phyloP scores from a whole-genome alignment of 2,113 vertebrate species.

The Microtus montanus region DNA sequence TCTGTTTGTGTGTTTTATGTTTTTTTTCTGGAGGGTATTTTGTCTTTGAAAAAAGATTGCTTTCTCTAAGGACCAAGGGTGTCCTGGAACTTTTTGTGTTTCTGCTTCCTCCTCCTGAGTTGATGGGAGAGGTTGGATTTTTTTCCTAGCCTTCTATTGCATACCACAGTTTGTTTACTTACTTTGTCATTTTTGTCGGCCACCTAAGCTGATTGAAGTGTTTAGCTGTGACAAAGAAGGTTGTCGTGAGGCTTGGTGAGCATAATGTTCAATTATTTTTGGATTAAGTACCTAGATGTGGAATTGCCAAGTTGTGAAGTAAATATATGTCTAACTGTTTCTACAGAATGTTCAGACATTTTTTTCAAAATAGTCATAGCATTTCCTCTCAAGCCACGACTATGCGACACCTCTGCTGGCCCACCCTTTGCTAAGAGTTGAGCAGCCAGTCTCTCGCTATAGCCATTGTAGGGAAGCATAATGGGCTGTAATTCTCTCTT shows the following conservation, averaged over 20 bases:
- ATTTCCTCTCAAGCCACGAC: not conserved
- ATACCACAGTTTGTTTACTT: not conserved
- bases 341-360: not conserved
- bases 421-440: not conserved
- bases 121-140: not conserved
- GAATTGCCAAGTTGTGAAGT: not conserved
- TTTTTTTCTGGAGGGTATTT: not conserved
- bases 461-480: not conserved
- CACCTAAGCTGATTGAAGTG: not conserved
- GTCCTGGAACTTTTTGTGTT: not conserved
- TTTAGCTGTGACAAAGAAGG: slow-evolving; percentile 10
- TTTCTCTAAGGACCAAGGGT: not conserved
- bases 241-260: not conserved
- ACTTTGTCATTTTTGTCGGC: not conserved
- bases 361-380: not conserved
- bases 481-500: not conserved
- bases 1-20: not conserved
- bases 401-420: not conserved
- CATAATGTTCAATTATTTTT: slow-evolving; percentile 40
- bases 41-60: not conserved
- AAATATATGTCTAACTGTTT: slow-evolving; percentile 1
- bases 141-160: not conserved
- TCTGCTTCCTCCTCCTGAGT: too few species aligned
- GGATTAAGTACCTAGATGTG: not conserved
- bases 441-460: not conserved